Base-by-base conservation (phyloP, 2,888 invertebrate species). In the Heliconius erato region DNA sequence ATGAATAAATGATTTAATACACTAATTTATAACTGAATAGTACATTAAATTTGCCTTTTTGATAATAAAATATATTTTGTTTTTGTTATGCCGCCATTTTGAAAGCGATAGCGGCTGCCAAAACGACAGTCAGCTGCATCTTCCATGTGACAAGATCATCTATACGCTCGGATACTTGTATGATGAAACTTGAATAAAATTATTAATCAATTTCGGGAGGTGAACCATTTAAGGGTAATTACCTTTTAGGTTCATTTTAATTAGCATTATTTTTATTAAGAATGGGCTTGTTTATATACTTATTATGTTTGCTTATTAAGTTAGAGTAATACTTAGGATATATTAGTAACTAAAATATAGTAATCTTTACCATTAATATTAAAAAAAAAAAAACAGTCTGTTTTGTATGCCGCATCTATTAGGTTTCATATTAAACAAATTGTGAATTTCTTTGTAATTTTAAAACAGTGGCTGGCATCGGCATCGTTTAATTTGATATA, bases 61-160 rank as follows among this genome's bases (percentile, higher is more conserved):
- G 16, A 63, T 63, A 40, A 40, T 49, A 54, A 35, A 28, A 35
- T 59, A 28, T 49, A 80, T 71, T 54, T 84, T 86, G 86, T 86
- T 85, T 81, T 86, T 86, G 86, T 86, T 86, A 82, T 85, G 80
- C 83, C 86, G 85, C 87, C 86, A 86, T 86, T 74, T 84, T 84
- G 35, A 63, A 76, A 65, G 49, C 69, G 82, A 80, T 83, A 84
- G 82, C 84, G 83, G 77, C 54, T 86, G 84, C 80, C 85, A 85
- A 65, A 67, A 67, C 68, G 78, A 78, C 78, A 78, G 67, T 28
- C 71, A 71, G 71, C 71, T 71, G 71, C 71, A 2, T 71, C 71
- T 71, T 44, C 3, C 26, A 68, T 28, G 11, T 78, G 44, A 49
- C 44, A 67, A 49, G 65, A 9, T n/a, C 63, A 35, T 35, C 9